These are phyloP conservation scores for Harpalus rufipes DNA, from an alignment of 2,888 invertebrate species.

Conservation along the genomic window DNA sequence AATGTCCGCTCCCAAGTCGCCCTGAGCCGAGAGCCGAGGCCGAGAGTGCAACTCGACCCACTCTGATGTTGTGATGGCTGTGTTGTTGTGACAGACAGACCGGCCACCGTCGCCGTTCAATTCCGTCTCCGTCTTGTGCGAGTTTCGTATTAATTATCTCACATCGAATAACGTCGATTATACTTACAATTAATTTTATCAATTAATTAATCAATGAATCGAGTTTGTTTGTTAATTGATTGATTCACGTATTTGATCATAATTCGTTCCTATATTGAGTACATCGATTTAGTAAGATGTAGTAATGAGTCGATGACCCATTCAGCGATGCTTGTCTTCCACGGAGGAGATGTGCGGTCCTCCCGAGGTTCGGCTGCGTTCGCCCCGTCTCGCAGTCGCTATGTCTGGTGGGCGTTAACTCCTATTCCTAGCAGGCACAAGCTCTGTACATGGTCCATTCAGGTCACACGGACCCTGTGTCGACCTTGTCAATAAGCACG, in stretches of 20 bases:
- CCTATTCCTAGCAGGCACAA: neutral
- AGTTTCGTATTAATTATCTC: constrained; percentile 56
- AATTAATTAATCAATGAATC: constrained; percentile 47
- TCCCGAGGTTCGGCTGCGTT: constrained; percentile 60
- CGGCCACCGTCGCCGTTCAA: constrained; percentile 35
- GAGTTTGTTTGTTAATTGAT: constrained; percentile 53
- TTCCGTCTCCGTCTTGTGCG: constrained; percentile 60
- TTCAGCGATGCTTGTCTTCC: constrained; percentile 78
- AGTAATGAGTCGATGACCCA: constrained; percentile 68
- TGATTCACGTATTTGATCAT: constrained; percentile 54
- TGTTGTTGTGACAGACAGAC: constrained; percentile 58
- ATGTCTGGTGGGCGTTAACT: constrained; percentile 3
- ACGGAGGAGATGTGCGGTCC: constrained; percentile 71
- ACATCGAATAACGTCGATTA: constrained; percentile 63
- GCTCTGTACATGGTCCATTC: constrained; percentile 30
- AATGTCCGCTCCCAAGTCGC: constrained; percentile 74
- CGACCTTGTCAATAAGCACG: neutral
- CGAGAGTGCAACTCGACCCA: constrained; percentile 11
- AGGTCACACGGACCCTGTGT: constrained; percentile 48
- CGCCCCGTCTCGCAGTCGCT: constrained; percentile 15
- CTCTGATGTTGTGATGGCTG: constrained; percentile 56
- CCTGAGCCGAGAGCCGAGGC: constrained; percentile 69
- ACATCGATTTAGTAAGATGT: constrained; percentile 60
- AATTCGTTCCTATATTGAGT: constrained; percentile 61
- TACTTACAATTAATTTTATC: constrained; percentile 48